Evolutionary conservation across 2,888 invertebrate species (phyloP).

Genomic region (Scaptomyza cyrtandrae): DNA sequence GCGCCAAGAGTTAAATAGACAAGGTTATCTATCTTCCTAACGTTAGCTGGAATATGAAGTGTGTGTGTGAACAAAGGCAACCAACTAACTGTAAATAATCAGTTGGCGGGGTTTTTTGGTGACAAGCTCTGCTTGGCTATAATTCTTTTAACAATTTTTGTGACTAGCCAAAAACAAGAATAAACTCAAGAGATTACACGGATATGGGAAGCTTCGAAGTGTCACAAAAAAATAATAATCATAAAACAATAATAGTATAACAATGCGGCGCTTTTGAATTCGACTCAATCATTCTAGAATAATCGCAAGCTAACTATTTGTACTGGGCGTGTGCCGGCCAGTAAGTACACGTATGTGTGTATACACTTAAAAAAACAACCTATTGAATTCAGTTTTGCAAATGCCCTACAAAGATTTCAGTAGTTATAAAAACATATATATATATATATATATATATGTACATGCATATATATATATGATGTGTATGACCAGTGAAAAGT

Average conservation of each 20-base stretch:
- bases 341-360: neutral
- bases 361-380: conserved; percentile 1
- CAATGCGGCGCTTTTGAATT: conserved; percentile 16
- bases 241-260: neutral
- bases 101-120: neutral
- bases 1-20: conserved; percentile 50
- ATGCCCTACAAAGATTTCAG: neutral
- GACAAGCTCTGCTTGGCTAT: conserved; percentile 8
- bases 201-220: conserved; percentile 18
- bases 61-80: conserved; percentile 24
- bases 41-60: conserved; percentile 27
- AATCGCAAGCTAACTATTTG: conserved; percentile 16
- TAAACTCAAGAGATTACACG: conserved; percentile 30
- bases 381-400: neutral
- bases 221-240: neutral
- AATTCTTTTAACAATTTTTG: conserved; percentile 16
- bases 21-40: conserved; percentile 66
- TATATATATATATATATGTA: too few relatives aligned
- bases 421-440: neutral
- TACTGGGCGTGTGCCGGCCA: conserved; percentile 45
- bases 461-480: neutral
- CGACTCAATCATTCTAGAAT: conserved; percentile 4
- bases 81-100: conserved; percentile 56
- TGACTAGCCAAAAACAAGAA: neutral
- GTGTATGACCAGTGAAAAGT: neutral